Base-by-base conservation (phyloP, 2,888 invertebrate genomes). In the Tetropium fuscum region DNA sequence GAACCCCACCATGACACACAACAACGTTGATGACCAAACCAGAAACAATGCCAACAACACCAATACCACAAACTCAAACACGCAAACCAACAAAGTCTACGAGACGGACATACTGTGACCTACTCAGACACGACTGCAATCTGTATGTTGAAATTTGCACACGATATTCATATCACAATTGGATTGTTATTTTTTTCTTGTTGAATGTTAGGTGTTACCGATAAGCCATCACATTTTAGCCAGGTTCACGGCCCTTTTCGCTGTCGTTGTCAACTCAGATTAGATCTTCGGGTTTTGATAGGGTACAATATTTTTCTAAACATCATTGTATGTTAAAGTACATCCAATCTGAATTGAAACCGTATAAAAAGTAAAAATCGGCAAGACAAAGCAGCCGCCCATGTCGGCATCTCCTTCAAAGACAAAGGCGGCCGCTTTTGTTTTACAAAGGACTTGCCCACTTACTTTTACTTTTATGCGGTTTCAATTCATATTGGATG, bases 91-190 rank as follows among this genome's bases (percentile, higher is more conserved):
- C 45, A 93, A 93, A 83, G 90, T 94, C 72, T 95, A 95, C 82
- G 95, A 95, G 85, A 95, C 95, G 71, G 95, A 95, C 82, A 95
- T 95, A 84, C 92, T 95, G 88, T 95, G 92, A 92, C 89, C 84
- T 82, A 67, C 59, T 59, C 62, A 56, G 57, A 61, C 38, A 36
- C 34, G 45, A 40, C 62, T 72, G 71, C 73, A 71, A 64, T 70
- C 68, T 70, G 74, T 71, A 71, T 74, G 73, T 74, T 75, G 66
- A 58, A 49, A 47, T 60, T 61, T 55, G 51, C 60, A 63, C 64
- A 61, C 59, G 54, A 60, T 55, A 58, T 66, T 70, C 76, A 76
- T 76, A 76, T 76, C 75, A 75, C 68, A 63, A 56, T 63, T 71
- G 71, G 73, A 72, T 72, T 73, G 73, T 74, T 74, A 69, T 64